These are phyloP conservation scores for Pseudorhiza aurosa DNA, from an alignment of 30 jellyfish, hydroid and myxozoan species.

Conservation along the genomic window DNA sequence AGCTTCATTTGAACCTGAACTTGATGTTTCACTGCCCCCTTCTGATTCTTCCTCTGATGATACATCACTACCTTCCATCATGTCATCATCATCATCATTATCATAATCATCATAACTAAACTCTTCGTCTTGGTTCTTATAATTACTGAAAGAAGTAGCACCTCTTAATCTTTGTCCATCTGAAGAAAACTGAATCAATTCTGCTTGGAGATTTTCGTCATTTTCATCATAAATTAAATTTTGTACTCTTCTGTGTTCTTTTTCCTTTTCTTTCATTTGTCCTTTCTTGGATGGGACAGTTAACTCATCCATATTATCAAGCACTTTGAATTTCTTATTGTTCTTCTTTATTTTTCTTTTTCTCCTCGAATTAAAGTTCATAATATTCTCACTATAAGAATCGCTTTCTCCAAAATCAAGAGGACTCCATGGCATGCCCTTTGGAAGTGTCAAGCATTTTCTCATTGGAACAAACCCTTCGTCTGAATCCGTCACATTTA, in stretches of 20 bases:
- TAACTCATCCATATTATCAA: constrained; percentile 36
- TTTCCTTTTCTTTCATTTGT: background rate
- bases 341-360: constrained; percentile 61
- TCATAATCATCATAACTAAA: background rate
- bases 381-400: constrained; percentile 81
- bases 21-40: constrained; percentile 28
- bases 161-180: background rate
- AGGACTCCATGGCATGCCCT: constrained; percentile 82
- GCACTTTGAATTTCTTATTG: constrained; percentile 56
- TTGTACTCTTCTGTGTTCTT: background rate
- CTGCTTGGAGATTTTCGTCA: background rate
- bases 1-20: constrained; percentile 89
- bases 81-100: constrained; percentile 46
- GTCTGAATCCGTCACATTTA: constrained; percentile 83
- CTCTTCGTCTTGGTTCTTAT: background rate
- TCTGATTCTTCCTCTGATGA: constrained; percentile 22
- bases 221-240: background rate
- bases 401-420: constrained; percentile 92
- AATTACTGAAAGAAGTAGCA: background rate
- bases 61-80: constrained; percentile 46
- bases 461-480: constrained; percentile 75
- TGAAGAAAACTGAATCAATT: background rate
- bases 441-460: constrained; percentile 47
- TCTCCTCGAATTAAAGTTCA: constrained; percentile 46
- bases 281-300: constrained; percentile 20